A percentile compares a stretch with the other conserved stretches of the same genome.
phyloP scores from a whole-genome alignment of 2,888 invertebrate species.

The Microchrysa polita region DNA sequence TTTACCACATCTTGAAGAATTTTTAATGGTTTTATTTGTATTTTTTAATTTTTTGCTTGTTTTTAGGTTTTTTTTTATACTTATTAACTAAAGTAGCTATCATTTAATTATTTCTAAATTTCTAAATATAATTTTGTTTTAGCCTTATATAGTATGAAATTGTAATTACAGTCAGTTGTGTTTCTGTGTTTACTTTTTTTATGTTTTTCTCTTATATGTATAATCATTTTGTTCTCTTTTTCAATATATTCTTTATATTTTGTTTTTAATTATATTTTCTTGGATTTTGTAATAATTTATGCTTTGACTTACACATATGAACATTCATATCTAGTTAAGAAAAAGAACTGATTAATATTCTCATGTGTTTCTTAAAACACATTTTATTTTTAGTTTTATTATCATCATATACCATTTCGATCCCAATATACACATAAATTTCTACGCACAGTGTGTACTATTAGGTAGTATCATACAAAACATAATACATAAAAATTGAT shows the following conservation, averaged over 20 bases:
- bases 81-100: conserved; percentile 17
- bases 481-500: neutral
- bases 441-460: conserved; percentile 12
- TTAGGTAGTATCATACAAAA: conserved; percentile 32
- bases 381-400: neutral
- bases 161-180: conserved; percentile 43
- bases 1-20: conserved; percentile 21
- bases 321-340: conserved; percentile 30
- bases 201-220: neutral
- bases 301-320: conserved; percentile 34
- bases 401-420: neutral
- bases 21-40: conserved; percentile 25
- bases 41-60: neutral
- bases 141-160: conserved; percentile 31
- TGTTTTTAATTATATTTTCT: neutral
- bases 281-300: conserved; percentile 31
- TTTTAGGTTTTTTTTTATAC: neutral
- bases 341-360: conserved; percentile 30
- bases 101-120: conserved; percentile 7
- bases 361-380: neutral
- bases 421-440: conserved; percentile 12
- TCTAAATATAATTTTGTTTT: conserved; percentile 26
- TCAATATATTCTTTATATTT: neutral
- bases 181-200: conserved; percentile 2
- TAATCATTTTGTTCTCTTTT: conserved; percentile 16